These are phyloP conservation scores for Colletes latitarsis DNA, from an alignment of 1,140 invertebrate genomes.

Conservation along the genomic window DNA sequence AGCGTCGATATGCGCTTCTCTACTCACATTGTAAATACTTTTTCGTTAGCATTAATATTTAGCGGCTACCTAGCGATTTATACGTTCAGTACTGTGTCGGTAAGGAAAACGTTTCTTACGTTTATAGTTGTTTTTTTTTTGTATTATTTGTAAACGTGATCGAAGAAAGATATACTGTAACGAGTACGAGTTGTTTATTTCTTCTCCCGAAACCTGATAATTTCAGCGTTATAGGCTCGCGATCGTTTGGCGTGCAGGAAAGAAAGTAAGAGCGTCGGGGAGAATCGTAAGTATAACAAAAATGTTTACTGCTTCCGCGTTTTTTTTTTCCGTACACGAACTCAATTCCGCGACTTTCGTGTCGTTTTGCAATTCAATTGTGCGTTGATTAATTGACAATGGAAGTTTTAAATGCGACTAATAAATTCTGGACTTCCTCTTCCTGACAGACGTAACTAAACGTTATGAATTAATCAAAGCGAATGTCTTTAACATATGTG, in stretches of 20 bases:
- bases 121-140: conserved; percentile 71
- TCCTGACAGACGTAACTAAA: no score
- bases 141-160: conserved; percentile 76
- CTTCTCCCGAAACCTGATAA: not conserved
- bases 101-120: conserved; percentile 51
- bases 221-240: not conserved
- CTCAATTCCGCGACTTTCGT: not conserved
- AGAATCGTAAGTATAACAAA: conserved; percentile 18
- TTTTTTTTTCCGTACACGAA: not conserved
- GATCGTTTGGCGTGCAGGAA: not conserved
- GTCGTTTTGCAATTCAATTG: not conserved
- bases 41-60: conserved; percentile 68
- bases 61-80: conserved; percentile 61
- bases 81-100: conserved; percentile 45
- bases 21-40: conserved; percentile 72
- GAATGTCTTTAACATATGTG: no score
- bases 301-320: not conserved
- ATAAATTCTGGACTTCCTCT: not conserved
- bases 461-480: no score
- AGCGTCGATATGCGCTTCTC: conserved; percentile 46
- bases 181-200: conserved; percentile 52
- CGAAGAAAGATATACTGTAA: conserved; percentile 72
- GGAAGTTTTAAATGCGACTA: not conserved
- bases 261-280: conserved; percentile 6
- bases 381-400: not conserved